phyloP scores from a whole-genome alignment of 2,113 vertebrate genomes.

The Calyptommatus sinebrachiatus region DNA sequence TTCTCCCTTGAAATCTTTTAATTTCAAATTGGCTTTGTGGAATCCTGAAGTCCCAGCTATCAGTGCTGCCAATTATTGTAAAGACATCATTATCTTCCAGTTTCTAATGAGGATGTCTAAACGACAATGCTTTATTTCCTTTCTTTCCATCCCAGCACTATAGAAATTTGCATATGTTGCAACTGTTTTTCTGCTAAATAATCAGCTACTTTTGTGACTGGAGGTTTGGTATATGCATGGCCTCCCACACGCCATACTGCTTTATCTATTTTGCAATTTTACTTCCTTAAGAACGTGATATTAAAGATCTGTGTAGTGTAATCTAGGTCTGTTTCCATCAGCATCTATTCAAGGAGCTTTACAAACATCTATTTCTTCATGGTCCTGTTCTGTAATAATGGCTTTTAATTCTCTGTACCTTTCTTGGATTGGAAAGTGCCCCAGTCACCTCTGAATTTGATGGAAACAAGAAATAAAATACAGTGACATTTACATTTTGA shows the following conservation, averaged over 20 bases:
- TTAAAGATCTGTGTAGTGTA: not conserved
- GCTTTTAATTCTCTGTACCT: too few relatives aligned
- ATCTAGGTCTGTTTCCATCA: too few relatives aligned
- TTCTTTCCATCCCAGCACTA: slow-evolving; percentile 26
- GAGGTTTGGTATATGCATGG: not conserved
- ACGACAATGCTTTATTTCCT: slow-evolving; percentile 40
- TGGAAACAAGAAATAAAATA: too few relatives aligned
- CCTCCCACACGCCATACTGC: not conserved
- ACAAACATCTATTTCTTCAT: too few relatives aligned
- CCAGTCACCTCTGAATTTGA: too few relatives aligned
- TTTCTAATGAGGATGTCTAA: slow-evolving; percentile 48
- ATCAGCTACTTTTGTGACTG: slow-evolving; percentile 39
- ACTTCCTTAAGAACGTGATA: not conserved
- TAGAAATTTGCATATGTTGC: slow-evolving; percentile 24
- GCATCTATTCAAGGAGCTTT: too few relatives aligned
- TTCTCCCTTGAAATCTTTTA: slow-evolving; percentile 34
- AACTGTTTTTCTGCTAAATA: slow-evolving; percentile 40
- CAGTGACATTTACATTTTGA: too few relatives aligned
- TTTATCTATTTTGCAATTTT: slow-evolving; percentile 11
- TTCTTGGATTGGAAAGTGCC: too few relatives aligned
- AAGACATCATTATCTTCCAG: slow-evolving; percentile 43
- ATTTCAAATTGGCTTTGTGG: slow-evolving; percentile 40
- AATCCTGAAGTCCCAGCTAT: slow-evolving; percentile 33
- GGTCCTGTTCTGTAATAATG: too few relatives aligned
- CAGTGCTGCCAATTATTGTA: slow-evolving; percentile 31